phyloP scores from a whole-genome alignment of 2,797 vertebrate species.

The Chloroceryle amazona region DNA sequence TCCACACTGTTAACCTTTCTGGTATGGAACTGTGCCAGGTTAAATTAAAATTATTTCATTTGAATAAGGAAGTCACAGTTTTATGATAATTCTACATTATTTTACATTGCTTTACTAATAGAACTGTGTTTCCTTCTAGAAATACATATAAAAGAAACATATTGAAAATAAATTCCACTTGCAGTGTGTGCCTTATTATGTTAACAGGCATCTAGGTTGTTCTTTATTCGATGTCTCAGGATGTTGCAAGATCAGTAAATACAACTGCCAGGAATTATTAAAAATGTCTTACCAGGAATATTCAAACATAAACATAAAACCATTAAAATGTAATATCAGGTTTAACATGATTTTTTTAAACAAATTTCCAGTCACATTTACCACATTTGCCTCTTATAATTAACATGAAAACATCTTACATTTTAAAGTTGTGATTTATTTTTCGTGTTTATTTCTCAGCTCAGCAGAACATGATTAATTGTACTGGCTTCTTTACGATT shows the following conservation, averaged over 20 bases:
- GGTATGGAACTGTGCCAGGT: not conserved
- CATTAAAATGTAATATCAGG: not conserved
- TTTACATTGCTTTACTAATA: not conserved
- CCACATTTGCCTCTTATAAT: not conserved
- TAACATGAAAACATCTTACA: not conserved
- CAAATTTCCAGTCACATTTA: not conserved
- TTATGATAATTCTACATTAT: not conserved
- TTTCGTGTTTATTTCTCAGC: slow-evolving; percentile 1
- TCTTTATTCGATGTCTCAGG: not conserved
- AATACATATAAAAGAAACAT: not conserved
- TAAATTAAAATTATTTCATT: not conserved
- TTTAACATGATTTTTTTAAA: not conserved
- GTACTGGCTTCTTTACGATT: not conserved
- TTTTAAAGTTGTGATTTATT: not conserved
- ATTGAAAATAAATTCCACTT: not conserved
- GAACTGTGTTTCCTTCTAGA: not conserved
- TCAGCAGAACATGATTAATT: not conserved
- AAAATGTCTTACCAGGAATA: not conserved
- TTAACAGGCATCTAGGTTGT: not conserved
- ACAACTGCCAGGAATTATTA: not conserved
- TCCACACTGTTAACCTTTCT: not conserved
- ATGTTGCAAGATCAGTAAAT: not conserved
- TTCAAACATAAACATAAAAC: not conserved
- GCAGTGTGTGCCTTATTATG: not conserved
- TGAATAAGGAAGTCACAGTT: not conserved